phyloP scores from a whole-genome alignment of 2,797 vertebrate genomes.

The Onychomys leucogaster region DNA sequence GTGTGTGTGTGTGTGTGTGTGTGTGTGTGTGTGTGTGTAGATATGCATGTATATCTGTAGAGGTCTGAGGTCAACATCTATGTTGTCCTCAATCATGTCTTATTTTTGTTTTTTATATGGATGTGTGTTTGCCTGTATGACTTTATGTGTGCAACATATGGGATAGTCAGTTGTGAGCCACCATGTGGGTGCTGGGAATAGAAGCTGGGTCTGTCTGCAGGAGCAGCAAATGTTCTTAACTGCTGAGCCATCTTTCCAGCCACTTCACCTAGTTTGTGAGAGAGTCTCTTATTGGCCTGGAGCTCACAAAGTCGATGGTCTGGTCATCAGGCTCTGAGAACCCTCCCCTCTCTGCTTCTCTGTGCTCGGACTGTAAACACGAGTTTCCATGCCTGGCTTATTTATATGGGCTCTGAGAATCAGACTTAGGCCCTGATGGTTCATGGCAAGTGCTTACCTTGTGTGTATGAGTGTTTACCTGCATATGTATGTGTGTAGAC shows the following conservation, averaged over 20 bases:
- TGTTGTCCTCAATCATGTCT: neutral
- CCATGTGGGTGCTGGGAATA: neutral
- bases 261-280: neutral
- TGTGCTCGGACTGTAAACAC: neutral
- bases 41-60: neutral
- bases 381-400: neutral
- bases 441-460: neutral
- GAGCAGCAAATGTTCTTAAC: neutral
- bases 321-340: neutral
- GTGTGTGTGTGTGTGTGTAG: neutral
- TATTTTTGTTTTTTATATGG: neutral
- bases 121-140: neutral
- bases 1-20: neutral
- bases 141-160: neutral
- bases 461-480: neutral
- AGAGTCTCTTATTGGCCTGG: neutral
- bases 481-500: neutral
- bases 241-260: neutral
- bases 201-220: neutral
- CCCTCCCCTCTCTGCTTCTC: no score
- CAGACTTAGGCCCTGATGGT: neutral
- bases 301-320: neutral
- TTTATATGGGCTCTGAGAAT: neutral
- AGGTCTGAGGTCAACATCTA: neutral
- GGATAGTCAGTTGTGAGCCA: neutral